These are phyloP conservation scores for Dromaius novaehollandiae DNA, from an alignment of 2,113 vertebrate species.

Conservation along the genomic window DNA sequence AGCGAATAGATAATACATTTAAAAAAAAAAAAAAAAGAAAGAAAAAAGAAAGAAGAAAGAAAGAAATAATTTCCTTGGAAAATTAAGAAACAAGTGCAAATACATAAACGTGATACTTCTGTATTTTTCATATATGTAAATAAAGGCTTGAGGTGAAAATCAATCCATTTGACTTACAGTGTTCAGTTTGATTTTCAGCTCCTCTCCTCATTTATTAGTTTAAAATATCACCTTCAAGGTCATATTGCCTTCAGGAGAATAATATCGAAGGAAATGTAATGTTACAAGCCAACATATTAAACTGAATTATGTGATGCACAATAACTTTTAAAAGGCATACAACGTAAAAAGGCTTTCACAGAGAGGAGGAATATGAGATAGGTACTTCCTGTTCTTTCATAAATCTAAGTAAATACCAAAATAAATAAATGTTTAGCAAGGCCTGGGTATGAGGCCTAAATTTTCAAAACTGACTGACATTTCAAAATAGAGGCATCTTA, in stretches of 20 bases:
- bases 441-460: neutral
- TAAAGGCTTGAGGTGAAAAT: neutral
- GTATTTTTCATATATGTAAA: neutral
- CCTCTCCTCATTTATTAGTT: slow-evolving; percentile 28
- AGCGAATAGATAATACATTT: neutral
- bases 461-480: neutral
- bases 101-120: neutral
- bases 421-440: neutral
- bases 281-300: slow-evolving; percentile 40
- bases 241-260: slow-evolving; percentile 20
- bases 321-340: slow-evolving; percentile 47
- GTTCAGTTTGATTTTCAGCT: neutral
- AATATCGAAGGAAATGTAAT: slow-evolving; percentile 22
- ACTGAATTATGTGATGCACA: slow-evolving; percentile 35
- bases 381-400: neutral
- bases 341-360: neutral
- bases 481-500: neutral
- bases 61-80: neutral
- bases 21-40: neutral
- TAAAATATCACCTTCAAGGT: slow-evolving; percentile 50
- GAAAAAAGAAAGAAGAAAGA: too few species aligned
- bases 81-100: neutral
- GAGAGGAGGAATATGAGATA: neutral
- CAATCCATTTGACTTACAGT: neutral
- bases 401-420: slow-evolving; percentile 21